Conservation (phyloP, 2,888 invertebrate genomes). For the Anodontia alba region DNA sequence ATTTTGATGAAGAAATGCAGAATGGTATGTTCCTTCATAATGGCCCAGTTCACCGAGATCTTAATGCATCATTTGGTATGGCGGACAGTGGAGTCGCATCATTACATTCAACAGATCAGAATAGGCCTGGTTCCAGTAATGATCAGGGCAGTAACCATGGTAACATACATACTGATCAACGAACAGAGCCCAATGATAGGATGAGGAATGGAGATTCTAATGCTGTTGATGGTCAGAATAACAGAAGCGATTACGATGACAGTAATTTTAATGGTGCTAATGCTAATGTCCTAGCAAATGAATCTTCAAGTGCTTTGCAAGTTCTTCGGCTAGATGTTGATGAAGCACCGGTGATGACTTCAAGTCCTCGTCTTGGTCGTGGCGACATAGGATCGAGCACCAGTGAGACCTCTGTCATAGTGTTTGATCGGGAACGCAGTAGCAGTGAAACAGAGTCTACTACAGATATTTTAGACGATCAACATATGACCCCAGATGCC, state of each 20-base stretch:
- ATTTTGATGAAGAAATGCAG: constrained; percentile 37
- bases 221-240: not conserved
- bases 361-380: constrained; percentile 33
- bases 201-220: not conserved
- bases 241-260: not conserved
- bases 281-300: not conserved
- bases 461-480: not conserved
- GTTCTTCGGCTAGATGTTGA: not conserved
- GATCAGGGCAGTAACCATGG: not conserved
- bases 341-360: constrained; percentile 50
- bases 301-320: not conserved
- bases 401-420: not conserved
- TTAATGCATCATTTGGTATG: constrained; percentile 19
- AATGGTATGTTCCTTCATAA: constrained; percentile 11
- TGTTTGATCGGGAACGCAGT: not conserved
- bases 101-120: constrained; percentile 22
- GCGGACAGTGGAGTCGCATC: constrained; percentile 49
- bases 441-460: constrained; percentile 1
- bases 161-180: no score
- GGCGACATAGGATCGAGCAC: not conserved
- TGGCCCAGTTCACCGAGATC: not conserved
- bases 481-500: not conserved
- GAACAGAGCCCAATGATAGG: no score
- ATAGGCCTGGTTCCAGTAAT: not conserved
- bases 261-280: not conserved